Percentiles rank a stretch among this genome's conserved stretches.
phyloP scores from a whole-genome alignment of 2,113 vertebrate genomes.

The Fulmarus glacialis region DNA sequence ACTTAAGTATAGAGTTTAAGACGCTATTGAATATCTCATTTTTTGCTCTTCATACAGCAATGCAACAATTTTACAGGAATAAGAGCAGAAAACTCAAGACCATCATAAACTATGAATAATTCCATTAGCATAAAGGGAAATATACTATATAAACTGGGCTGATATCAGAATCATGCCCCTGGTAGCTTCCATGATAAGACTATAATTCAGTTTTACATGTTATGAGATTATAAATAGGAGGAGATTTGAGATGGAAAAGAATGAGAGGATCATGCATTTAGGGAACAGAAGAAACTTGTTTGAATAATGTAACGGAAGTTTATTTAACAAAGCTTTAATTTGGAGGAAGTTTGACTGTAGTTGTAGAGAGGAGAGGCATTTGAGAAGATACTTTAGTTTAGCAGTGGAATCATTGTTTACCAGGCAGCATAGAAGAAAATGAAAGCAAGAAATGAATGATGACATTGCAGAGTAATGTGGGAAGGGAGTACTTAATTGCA shows the following conservation, averaged over 20 bases:
- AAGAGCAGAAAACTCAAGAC: background rate
- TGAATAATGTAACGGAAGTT: background rate
- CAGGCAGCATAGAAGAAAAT: background rate
- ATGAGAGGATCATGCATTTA: background rate
- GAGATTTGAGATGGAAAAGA: background rate
- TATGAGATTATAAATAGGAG: background rate
- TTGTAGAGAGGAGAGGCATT: background rate
- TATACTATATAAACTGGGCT: background rate
- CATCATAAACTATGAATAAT: background rate
- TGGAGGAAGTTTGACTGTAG: background rate
- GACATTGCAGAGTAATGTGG: background rate
- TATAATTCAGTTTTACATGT: background rate
- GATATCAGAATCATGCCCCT: background rate
- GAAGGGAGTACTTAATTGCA: background rate
- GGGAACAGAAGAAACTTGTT: background rate
- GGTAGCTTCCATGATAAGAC: background rate
- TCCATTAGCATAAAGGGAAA: background rate
- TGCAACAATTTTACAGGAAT: background rate
- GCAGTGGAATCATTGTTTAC: background rate
- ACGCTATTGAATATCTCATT: background rate
- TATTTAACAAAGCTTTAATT: background rate
- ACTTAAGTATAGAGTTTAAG: background rate
- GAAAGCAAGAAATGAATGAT: background rate
- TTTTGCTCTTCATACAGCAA: background rate
- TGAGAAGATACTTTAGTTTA: background rate